Base-by-base conservation (phyloP, 64 coral and sea anemone genomes). In the Catalaphyllia jardinei region DNA sequence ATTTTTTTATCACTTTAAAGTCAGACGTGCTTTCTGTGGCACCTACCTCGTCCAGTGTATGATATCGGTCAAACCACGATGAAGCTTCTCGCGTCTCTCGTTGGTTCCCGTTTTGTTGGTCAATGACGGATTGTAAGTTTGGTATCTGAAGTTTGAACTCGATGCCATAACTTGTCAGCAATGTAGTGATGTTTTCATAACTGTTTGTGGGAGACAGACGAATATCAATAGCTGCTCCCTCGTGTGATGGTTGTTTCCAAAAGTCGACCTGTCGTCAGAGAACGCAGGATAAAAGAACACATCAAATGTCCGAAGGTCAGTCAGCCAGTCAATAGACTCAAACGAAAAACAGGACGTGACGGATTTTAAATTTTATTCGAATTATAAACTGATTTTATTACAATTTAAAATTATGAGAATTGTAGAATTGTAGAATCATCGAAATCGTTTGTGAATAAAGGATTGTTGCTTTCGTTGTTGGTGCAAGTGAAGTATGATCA, bases 1-100 rank as follows among this genome's bases (percentile, higher is more conserved):
- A 2, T 57, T 13, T 57, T 57, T 57, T 15, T 12, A 57, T 57
- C 54, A 57, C 10, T 57, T 31, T 35, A 31, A 50, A 10, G 29
- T 50, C 14, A 24, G 10, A 1, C 29, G 7, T 27, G 5, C 10
- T 60, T 82, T 60, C 14, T 20, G 3, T 35, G 16, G n/a, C 7
- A 25, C 87, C 54, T 62, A 91, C 89, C 89, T 91, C 67, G 18
- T 86, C 55, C 29, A 92, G 31, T 1, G 10, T 31, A 16, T 92
- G 89, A 30, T 86, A 92, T 33, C 22, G 61, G 1, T 67, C 75
- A 85, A 77, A 92, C 82, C 82, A 92, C 20, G 89, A 69, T 29
- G 72, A 65, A 4, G 60, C 14, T 27, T 39, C 46, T 13, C 73
- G 82, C 27, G 31, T 86, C 2, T 30, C 54, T 8, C 38, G 12